Evolutionary conservation across 1,140 invertebrate species (phyloP), one percentile per base, ranked within the genome.

Genomic region (Pollicipes pollicipes): DNA sequence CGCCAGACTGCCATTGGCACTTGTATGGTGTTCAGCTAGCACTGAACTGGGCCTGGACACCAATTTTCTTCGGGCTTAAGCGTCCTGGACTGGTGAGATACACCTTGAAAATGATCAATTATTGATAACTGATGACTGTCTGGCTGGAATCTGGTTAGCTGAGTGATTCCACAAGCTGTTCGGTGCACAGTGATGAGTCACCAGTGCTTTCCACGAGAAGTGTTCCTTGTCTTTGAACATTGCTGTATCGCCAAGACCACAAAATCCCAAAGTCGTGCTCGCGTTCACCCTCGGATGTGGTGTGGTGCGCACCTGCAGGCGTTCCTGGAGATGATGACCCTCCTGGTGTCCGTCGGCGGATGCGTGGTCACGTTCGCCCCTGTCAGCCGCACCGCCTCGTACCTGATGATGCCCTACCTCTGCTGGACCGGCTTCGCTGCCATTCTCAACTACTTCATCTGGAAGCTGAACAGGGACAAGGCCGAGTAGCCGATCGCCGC

Each of bases 41-140:
- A 0, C 79, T 94, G 0, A 95, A 94, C 78, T 93, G 89, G 88
- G 83, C 86, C 0, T 95, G 91, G 91, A 85, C 89, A 1, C 90
- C 90, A 13, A 85, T 94, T 27, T 94, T 94, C 80, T 94, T 94
- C 79, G 86, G 86, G 17, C 13, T 21, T 13, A 10, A 58, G 13
- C 45, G 45, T 67, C 74, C 81, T 31, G 45, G 45, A 24, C 45
- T 58, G 45, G 45, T 58, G 21, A 58, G 45, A 35, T 35, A 35
- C 4, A 4, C n/a, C n/a, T n/a, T n/a, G n/a, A n/a, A n/a, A n/a
- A n/a, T n/a, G n/a, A n/a, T n/a, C n/a, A n/a, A n/a, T n/a, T n/a
- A n/a, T n/a, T n/a, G n/a, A n/a, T n/a, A n/a, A n/a, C n/a, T n/a
- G n/a, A n/a, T n/a, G n/a, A n/a, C n/a, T n/a, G n/a, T n/a, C n/a